Percentiles rank a stretch among this genome's conserved stretches.
Evolutionary conservation across 2,113 vertebrate genomes (phyloP).

Genomic region (Austrofundulus limnaeus): DNA sequence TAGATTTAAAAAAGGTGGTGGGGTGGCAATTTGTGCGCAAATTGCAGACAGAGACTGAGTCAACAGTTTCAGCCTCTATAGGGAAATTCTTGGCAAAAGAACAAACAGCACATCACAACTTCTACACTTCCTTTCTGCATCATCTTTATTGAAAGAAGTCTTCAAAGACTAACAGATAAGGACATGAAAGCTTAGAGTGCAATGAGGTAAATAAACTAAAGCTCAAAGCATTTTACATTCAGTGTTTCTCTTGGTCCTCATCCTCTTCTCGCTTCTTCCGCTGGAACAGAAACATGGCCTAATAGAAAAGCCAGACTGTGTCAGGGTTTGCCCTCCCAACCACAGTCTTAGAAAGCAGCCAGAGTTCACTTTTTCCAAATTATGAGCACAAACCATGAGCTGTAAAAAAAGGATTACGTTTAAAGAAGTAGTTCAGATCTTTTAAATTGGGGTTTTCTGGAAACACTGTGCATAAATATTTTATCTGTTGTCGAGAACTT

Average conservation of each 20-base stretch:
- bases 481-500: no score
- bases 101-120: constrained; percentile 27
- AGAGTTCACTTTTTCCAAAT: constrained; percentile 59
- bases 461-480: no score
- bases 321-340: constrained; percentile 49
- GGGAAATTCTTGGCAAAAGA: no score
- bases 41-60: neutral
- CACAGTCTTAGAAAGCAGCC: constrained; percentile 55
- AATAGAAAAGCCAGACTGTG: constrained; percentile 69
- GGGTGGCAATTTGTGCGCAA: constrained; percentile 5
- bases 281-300: constrained; percentile 38
- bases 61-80: constrained; percentile 11
- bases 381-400: constrained; percentile 40
- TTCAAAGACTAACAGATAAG: constrained; percentile 35
- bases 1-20: no score
- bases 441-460: no score
- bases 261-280: constrained; percentile 37
- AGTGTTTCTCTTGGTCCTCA: constrained; percentile 53
- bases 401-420: constrained; percentile 43
- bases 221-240: constrained; percentile 38
- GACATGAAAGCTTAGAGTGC: constrained; percentile 20
- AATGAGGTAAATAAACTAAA: constrained; percentile 37
- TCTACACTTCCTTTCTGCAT: constrained; percentile 9
- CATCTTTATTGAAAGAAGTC: constrained; percentile 30
- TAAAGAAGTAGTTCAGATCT: no score